A percentile compares a stretch with the other conserved stretches of the same genome.
Conservation (phyloP, 2,888 invertebrate genomes). For the Hemistola chrysoprasaria region DNA sequence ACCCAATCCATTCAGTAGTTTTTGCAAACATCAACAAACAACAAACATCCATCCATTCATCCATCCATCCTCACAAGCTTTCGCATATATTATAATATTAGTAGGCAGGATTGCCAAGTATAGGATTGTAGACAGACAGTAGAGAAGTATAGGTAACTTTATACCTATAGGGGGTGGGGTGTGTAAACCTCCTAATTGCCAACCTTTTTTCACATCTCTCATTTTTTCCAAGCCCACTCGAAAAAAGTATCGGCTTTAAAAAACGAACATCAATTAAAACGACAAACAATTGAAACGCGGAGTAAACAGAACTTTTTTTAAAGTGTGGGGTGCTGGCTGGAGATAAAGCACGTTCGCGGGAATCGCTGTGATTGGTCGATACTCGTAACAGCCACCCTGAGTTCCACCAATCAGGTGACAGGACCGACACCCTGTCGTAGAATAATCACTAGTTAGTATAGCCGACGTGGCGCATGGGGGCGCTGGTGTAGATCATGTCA, state of each 20-base stretch:
- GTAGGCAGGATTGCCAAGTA: no score
- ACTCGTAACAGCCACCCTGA: constrained; percentile 41
- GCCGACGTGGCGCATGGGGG: no score
- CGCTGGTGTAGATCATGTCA: no score
- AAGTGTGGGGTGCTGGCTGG: constrained; percentile 47
- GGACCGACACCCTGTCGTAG: constrained; percentile 38
- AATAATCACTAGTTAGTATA: no score
- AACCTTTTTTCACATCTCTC: constrained; percentile 12
- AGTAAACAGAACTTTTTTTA: constrained; percentile 68
- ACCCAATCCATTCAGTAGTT: no score
- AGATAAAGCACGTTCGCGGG: constrained; percentile 69
- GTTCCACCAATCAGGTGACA: constrained; percentile 50
- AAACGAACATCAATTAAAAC: constrained; percentile 70
- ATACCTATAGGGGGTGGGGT: not conserved
- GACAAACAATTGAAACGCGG: constrained; percentile 76
- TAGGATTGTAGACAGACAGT: no score
- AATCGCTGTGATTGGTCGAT: constrained; percentile 52
- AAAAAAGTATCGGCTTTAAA: constrained; percentile 43
- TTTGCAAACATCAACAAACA: no score
- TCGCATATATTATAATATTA: no score
- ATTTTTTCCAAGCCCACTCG: constrained; percentile 23
- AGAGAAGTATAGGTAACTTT: no score
- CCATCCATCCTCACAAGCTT: no score
- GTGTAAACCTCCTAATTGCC: no score
- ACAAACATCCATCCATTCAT: no score